Base-by-base conservation (phyloP, 2,888 invertebrate genomes). In the Andricus quercusramuli region DNA sequence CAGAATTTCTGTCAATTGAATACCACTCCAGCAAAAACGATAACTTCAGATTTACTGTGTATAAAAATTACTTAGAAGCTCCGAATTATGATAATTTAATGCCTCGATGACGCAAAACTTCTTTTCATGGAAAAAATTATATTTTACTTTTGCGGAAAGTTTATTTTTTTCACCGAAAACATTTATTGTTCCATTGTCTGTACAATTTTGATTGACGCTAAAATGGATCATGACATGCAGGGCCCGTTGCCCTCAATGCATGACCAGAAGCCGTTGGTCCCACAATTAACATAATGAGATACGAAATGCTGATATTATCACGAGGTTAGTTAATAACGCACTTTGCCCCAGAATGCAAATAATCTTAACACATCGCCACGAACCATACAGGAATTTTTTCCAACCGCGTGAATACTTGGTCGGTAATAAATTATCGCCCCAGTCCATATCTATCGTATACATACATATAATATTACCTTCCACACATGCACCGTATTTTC, bases 231-330 rank as follows among this genome's bases (percentile, higher is more conserved):
- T 22, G n/a, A n/a, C 56, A n/a, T n/a, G 56, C 1, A n/a, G 51
- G n/a, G 8, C 9, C 20, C 51, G 22, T 13, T 62, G 62, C 62
- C 62, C 78, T 51, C 68, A 41, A 41, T 29, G 78, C 78, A 25
- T n/a, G n/a, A n/a, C 20, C 67, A 51, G 47, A 41, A 37, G 79
- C 29, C 81, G 78, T 82, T 79, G 84, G 82, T 87, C 86, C 86
- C 86, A 83, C 86, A 89, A 90, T 90, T 90, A 90, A 86, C 90
- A 89, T 90, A 90, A 90, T 90, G 87, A 90, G 86, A 84, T 78
- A 87, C 85, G 88, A 88, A 87, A 88, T 86, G 86, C 86, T 83
- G 88, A 89, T 89, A 90, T 90, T 90, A 89, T 80, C 88, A 83
- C 84, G 86, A 89, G 87, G 87, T 88, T 90, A 90, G 89, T 90